Conservation (phyloP, 2,113 vertebrate species). For the Chunga burmeisteri region DNA sequence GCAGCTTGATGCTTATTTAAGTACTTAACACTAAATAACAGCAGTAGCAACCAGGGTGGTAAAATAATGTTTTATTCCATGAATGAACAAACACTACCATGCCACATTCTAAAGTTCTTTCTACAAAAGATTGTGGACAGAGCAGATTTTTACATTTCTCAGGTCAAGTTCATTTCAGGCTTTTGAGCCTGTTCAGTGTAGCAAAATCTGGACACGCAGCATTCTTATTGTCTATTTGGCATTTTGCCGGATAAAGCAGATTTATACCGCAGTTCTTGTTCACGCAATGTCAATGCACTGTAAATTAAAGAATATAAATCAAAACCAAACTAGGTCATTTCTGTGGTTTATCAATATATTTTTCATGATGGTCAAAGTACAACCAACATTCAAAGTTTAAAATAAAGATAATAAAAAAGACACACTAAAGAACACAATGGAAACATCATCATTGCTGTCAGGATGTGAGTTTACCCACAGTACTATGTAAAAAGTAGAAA, state of each 20-base stretch:
- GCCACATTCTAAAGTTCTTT: slow-evolving; percentile 68
- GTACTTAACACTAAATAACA: not conserved
- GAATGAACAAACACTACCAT: slow-evolving; percentile 75
- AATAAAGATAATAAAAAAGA: slow-evolving; percentile 61
- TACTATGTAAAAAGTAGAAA: slow-evolving; percentile 76
- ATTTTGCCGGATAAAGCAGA: slow-evolving; percentile 30
- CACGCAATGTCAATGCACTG: not conserved
- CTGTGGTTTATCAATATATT: slow-evolving; percentile 55
- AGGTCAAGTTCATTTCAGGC: slow-evolving; percentile 14
- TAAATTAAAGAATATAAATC: slow-evolving; percentile 38
- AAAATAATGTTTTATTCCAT: slow-evolving; percentile 85
- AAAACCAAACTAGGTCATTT: slow-evolving; percentile 15
- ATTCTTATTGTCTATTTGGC: slow-evolving; percentile 39
- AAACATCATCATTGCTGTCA: slow-evolving; percentile 80
- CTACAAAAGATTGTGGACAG: slow-evolving; percentile 59
- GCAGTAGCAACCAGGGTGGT: slow-evolving; percentile 67
- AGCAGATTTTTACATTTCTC: slow-evolving; percentile 50
- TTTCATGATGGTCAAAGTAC: slow-evolving; percentile 75
- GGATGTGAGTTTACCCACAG: slow-evolving; percentile 79
- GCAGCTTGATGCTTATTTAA: not conserved
- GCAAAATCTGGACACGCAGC: slow-evolving; percentile 40
- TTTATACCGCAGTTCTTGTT: slow-evolving; percentile 31
- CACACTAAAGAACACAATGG: slow-evolving; percentile 74
- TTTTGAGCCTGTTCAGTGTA: slow-evolving; percentile 2
- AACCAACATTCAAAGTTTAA: slow-evolving; percentile 79